These are phyloP conservation scores for Sesia apiformis DNA, from an alignment of 2,888 invertebrate species.

Conservation along the genomic window DNA sequence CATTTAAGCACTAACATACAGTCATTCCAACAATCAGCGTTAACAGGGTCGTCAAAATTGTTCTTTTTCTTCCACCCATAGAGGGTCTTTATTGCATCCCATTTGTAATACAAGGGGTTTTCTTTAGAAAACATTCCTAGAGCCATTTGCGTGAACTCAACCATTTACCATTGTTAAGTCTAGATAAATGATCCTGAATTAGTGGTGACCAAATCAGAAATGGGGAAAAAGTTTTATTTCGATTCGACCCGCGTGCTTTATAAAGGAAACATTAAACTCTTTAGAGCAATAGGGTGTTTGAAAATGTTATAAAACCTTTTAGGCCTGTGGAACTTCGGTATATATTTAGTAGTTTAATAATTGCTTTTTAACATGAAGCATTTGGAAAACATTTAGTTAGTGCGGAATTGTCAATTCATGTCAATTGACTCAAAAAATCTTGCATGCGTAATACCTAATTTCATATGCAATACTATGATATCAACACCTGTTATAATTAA, in stretches of 20 bases:
- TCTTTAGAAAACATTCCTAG: conserved; percentile 24
- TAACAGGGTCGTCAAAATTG: conserved; percentile 11
- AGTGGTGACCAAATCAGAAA: conserved; percentile 17
- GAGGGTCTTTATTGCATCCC: conserved; percentile 22
- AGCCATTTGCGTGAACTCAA: conserved; percentile 32
- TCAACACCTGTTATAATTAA: no score
- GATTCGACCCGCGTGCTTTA: not conserved
- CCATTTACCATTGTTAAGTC: conserved; percentile 28
- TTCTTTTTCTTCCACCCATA: conserved; percentile 17
- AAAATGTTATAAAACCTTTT: not conserved
- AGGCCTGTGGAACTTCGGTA: no score
- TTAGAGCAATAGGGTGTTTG: not conserved
- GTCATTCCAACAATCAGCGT: not conserved
- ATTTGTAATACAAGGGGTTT: conserved; percentile 35
- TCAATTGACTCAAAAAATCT: no score
- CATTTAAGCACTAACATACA: no score
- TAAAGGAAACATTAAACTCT: not conserved
- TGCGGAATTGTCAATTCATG: no score
- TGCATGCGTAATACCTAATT: no score
- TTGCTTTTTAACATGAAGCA: no score
- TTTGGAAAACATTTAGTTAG: no score
- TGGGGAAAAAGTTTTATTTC: conserved; percentile 8
- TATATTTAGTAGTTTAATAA: no score
- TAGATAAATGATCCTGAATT: conserved; percentile 30
- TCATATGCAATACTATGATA: no score